Evolutionary conservation across 2,113 vertebrate species (phyloP).

Genomic region (Atrichornis clamosus): DNA sequence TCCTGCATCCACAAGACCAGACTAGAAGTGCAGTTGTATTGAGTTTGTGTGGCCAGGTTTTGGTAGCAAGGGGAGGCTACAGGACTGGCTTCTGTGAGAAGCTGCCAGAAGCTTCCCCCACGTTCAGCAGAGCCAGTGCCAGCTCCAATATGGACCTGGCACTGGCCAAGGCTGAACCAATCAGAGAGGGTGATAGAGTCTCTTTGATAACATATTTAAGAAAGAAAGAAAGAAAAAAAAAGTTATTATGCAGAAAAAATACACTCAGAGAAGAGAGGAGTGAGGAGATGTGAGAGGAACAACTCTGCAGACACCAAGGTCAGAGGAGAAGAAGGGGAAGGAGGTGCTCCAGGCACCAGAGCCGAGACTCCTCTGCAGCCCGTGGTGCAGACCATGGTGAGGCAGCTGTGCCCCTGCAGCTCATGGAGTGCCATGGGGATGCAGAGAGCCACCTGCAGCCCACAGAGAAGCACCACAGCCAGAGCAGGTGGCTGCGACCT

Average conservation of each 20-base stretch:
- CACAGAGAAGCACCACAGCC: too few relatives aligned
- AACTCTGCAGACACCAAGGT: background rate
- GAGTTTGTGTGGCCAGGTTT: background rate
- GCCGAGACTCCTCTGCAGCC: background rate
- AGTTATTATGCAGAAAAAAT: background rate
- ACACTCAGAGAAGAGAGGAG: background rate
- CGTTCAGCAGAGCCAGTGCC: background rate
- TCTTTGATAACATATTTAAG: background rate
- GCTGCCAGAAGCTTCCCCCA: background rate
- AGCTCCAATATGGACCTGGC: background rate
- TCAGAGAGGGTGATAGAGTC: background rate
- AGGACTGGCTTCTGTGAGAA: background rate
- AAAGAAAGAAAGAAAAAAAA: background rate
- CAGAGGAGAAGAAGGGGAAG: background rate
- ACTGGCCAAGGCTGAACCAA: background rate
- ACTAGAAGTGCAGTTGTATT: background rate
- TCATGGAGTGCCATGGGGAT: background rate
- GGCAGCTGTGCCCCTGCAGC: background rate
- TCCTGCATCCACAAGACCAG: background rate
- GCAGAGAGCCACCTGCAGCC: background rate
- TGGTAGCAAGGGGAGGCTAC: background rate
- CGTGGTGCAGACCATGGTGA: fast-evolving
- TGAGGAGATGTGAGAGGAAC: background rate
- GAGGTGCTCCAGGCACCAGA: background rate
- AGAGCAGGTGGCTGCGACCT: background rate